phyloP scores from a whole-genome alignment of 2,888 invertebrate genomes.

The Chrysina gloriosa region DNA sequence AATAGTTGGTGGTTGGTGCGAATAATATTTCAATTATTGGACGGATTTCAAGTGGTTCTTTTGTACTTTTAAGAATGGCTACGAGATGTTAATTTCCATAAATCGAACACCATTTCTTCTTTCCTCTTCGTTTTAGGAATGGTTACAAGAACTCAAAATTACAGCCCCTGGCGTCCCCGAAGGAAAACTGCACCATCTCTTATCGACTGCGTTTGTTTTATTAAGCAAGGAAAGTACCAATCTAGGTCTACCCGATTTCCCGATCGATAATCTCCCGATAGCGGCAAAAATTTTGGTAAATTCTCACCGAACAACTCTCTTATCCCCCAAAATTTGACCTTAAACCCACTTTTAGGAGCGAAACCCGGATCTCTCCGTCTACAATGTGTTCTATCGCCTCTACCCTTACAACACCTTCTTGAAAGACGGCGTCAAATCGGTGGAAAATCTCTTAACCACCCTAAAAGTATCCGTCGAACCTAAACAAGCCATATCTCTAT shows the following conservation, averaged over 20 bases:
- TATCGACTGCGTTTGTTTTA: slow-evolving; percentile 84
- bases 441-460: slow-evolving; percentile 77
- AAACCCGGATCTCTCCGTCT: slow-evolving; percentile 74
- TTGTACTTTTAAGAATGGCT: no score
- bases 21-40: no score
- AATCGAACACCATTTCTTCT: background rate
- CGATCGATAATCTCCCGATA: slow-evolving; percentile 80
- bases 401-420: slow-evolving; percentile 89
- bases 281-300: slow-evolving; percentile 77
- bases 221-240: slow-evolving; percentile 78
- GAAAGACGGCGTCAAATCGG: slow-evolving; percentile 78
- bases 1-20: no score
- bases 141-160: slow-evolving; percentile 65
- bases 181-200: slow-evolving; percentile 72
- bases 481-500: slow-evolving; percentile 26
- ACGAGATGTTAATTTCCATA: background rate
- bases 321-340: background rate
- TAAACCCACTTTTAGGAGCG: slow-evolving; percentile 71
- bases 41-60: no score
- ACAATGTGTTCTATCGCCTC: slow-evolving; percentile 78
- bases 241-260: slow-evolving; percentile 89
- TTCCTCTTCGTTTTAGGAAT: slow-evolving; percentile 67
- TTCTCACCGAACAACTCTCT: no score
- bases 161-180: slow-evolving; percentile 68
- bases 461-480: slow-evolving; percentile 66